phyloP scores from a whole-genome alignment of 2,797 vertebrate species.

The Meriones psammophilus region DNA sequence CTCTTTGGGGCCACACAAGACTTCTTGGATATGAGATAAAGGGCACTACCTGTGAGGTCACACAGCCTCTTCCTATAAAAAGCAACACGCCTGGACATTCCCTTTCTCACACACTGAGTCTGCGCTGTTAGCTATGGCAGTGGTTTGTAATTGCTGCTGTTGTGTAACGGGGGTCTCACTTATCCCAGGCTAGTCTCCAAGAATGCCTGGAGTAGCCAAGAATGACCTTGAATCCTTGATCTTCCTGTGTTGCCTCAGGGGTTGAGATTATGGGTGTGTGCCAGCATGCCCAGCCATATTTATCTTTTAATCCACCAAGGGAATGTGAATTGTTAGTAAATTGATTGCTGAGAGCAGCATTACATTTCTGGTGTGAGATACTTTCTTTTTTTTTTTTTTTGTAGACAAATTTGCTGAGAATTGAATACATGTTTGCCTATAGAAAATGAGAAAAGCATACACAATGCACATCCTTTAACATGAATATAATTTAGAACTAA shows the following conservation, averaged over 20 bases:
- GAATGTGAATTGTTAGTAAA: constrained; percentile 23
- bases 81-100: constrained; percentile 43
- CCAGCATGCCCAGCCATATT: not conserved
- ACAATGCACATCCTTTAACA: constrained; percentile 41
- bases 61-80: constrained; percentile 23
- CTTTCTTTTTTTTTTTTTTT: constrained; percentile 7
- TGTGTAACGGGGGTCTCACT: not conserved
- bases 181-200: not conserved
- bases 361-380: constrained; percentile 4
- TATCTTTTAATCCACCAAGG: constrained; percentile 29
- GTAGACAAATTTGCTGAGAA: constrained; percentile 59
- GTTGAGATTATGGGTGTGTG: no score
- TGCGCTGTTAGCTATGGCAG: constrained; percentile 37
- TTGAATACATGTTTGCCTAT: not conserved
- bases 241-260: not conserved
- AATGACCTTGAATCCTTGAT: not conserved
- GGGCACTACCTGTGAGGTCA: constrained; percentile 1
- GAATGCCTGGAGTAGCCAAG: not conserved
- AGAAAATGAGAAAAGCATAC: constrained; percentile 1
- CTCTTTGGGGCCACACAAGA: constrained; percentile 26
- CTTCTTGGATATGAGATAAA: constrained; percentile 58
- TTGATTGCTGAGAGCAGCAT: not conserved
- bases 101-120: not conserved
- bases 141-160: not conserved
- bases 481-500: constrained; percentile 50